Evolutionary conservation across 1,140 invertebrate species (phyloP).

Genomic region (Dryas iulia): DNA sequence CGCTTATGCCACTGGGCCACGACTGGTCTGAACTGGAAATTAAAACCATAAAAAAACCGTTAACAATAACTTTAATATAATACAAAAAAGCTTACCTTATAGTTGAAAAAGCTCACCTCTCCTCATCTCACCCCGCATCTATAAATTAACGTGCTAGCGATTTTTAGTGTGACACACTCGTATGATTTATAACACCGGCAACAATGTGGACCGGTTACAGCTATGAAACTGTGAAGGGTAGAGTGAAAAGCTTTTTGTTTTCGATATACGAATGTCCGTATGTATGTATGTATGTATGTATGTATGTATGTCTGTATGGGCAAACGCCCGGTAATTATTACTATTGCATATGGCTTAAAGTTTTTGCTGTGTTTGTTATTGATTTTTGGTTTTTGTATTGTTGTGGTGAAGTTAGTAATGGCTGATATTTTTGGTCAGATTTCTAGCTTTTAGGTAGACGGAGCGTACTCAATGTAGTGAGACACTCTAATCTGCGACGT

Average conservation of each 20-base stretch:
- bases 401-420: too few relatives aligned
- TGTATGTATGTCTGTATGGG: not conserved
- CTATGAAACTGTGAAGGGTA: conserved; percentile 54
- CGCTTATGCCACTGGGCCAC: too few relatives aligned
- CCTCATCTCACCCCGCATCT: conserved; percentile 32
- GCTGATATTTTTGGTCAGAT: too few relatives aligned
- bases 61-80: not conserved
- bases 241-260: conserved; percentile 57
- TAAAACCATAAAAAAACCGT: not conserved
- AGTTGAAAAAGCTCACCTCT: conserved; percentile 26
- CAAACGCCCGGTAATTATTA: conserved; percentile 45
- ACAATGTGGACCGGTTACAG: conserved; percentile 64
- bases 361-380: too few relatives aligned
- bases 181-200: conserved; percentile 61
- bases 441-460: too few relatives aligned
- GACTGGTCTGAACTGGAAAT: too few relatives aligned
- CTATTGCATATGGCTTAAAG: conserved; percentile 39
- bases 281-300: too few relatives aligned
- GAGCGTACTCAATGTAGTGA: too few relatives aligned
- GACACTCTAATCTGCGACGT: too few relatives aligned
- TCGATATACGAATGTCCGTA: conserved; percentile 21
- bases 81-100: not conserved
- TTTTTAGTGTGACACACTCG: conserved; percentile 69
- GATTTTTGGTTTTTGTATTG: not conserved
- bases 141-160: conserved; percentile 62